Evolutionary conservation across 2,797 vertebrate genomes (phyloP).

Genomic region (Periparus ater): DNA sequence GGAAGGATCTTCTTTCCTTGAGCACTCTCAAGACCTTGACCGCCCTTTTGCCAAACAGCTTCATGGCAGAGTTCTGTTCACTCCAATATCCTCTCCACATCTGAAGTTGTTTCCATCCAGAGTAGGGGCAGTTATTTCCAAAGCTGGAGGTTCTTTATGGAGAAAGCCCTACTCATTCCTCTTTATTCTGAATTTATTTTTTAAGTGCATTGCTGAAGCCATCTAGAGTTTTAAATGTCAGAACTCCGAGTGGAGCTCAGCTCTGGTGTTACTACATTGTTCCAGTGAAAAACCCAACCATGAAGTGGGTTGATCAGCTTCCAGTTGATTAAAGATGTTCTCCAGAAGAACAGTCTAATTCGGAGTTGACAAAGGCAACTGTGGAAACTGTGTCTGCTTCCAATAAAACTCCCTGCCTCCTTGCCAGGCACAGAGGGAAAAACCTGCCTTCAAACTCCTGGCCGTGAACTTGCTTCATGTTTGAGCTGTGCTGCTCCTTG

Average conservation of each 20-base stretch:
- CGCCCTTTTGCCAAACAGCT: not conserved
- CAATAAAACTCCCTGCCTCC: conserved; percentile 16
- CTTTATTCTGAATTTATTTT: not conserved
- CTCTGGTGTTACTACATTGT: conserved; percentile 13
- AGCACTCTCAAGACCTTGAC: not conserved
- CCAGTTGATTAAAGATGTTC: conserved; percentile 53
- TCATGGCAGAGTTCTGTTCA: not conserved
- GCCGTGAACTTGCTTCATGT: not conserved
- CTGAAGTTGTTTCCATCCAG: not conserved
- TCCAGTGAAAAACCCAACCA: conserved; percentile 3
- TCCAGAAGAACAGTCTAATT: conserved; percentile 26
- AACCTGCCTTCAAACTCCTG: not conserved
- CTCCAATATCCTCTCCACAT: not conserved
- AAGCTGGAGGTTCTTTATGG: not conserved
- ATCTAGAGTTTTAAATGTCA: conserved; percentile 10
- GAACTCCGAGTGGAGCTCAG: not conserved
- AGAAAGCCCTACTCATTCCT: not conserved
- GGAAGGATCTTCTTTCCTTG: not conserved
- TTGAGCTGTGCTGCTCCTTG: not conserved
- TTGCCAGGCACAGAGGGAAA: conserved; percentile 45
- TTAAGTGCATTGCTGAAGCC: not conserved
- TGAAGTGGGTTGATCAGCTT: conserved; percentile 9
- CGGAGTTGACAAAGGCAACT: not conserved
- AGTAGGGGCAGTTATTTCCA: not conserved
- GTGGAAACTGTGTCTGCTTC: conserved; percentile 48